A percentile compares a stretch with the other conserved stretches of the same genome.
Conservation (phyloP, 2,888 invertebrate genomes). For the Epistrophella euchroma region DNA sequence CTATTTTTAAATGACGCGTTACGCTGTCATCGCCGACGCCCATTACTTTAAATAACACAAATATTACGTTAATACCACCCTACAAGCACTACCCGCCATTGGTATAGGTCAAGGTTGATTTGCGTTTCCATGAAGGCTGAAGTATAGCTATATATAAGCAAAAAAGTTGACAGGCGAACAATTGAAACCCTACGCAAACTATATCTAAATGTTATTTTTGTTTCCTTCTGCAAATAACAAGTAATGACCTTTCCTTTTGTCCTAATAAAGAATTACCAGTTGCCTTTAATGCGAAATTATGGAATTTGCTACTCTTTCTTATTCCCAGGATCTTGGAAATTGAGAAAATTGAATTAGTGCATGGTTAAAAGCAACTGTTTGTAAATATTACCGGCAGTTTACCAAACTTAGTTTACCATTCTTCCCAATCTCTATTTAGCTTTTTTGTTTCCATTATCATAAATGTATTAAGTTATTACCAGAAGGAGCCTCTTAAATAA, state of each 20-base stretch:
- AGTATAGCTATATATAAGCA: too few relatives aligned
- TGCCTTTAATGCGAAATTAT: background rate
- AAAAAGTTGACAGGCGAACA: slow-evolving; percentile 16
- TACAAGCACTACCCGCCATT: background rate
- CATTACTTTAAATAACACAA: slow-evolving; percentile 9
- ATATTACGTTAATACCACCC: background rate
- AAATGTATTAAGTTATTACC: too few relatives aligned
- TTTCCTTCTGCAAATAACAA: background rate
- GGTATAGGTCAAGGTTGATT: slow-evolving; percentile 43
- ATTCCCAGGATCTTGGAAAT: background rate
- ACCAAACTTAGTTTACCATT: too few relatives aligned
- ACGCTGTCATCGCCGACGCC: background rate
- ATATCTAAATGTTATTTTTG: background rate
- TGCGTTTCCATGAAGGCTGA: slow-evolving; percentile 21
- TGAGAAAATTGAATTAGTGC: background rate
- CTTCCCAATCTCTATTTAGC: too few relatives aligned
- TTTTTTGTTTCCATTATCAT: too few relatives aligned
- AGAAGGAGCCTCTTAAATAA: background rate
- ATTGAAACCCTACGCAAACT: background rate
- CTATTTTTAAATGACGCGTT: background rate
- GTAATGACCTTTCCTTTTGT: background rate
- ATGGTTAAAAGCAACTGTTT: too few relatives aligned
- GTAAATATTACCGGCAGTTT: too few relatives aligned
- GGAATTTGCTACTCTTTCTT: background rate
- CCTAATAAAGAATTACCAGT: background rate